Percentiles rank a stretch among this genome's conserved stretches.
These are phyloP conservation scores for Acrobasis repandana DNA, from an alignment of 2,888 invertebrate genomes.

Conservation along the genomic window DNA sequence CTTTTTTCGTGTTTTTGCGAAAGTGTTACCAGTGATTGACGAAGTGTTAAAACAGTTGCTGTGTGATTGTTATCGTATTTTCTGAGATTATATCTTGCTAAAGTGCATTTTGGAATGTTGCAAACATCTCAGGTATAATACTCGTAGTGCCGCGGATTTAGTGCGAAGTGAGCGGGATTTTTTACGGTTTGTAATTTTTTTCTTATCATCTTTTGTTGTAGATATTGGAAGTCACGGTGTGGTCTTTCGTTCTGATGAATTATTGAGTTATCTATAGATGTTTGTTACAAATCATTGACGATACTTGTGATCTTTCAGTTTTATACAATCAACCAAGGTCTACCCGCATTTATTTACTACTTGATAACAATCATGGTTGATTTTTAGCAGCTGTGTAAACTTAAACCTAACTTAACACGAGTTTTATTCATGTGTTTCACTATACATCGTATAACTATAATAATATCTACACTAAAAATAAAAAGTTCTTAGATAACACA, in stretches of 20 bases:
- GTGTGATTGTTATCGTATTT: slow-evolving; percentile 34
- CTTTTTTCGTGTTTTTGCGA: slow-evolving; percentile 54
- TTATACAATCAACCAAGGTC: slow-evolving; percentile 25
- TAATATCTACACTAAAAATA: not conserved
- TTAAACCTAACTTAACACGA: not conserved
- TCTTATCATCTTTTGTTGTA: slow-evolving; percentile 54
- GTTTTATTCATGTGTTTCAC: not conserved
- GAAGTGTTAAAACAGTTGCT: slow-evolving; percentile 50
- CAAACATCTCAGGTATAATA: slow-evolving; percentile 53
- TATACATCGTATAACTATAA: not conserved
- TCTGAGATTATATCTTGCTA: slow-evolving; percentile 33
- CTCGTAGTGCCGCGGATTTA: slow-evolving; percentile 39
- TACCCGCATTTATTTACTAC: slow-evolving; percentile 33
- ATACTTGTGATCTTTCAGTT: slow-evolving; percentile 29
- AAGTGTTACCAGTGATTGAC: slow-evolving; percentile 52
- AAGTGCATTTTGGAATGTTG: slow-evolving; percentile 69
- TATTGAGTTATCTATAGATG: slow-evolving; percentile 31
- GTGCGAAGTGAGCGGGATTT: slow-evolving; percentile 58
- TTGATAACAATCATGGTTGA: slow-evolving; percentile 20
- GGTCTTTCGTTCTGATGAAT: slow-evolving; percentile 45
- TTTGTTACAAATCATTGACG: not conserved
- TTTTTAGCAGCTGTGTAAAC: slow-evolving; percentile 23
- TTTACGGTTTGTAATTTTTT: slow-evolving; percentile 56
- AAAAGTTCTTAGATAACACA: too few relatives aligned
- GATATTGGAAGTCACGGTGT: slow-evolving; percentile 40